Base-by-base conservation (phyloP, 92 coral and sea anemone species). In the Phenganax subtilis region DNA sequence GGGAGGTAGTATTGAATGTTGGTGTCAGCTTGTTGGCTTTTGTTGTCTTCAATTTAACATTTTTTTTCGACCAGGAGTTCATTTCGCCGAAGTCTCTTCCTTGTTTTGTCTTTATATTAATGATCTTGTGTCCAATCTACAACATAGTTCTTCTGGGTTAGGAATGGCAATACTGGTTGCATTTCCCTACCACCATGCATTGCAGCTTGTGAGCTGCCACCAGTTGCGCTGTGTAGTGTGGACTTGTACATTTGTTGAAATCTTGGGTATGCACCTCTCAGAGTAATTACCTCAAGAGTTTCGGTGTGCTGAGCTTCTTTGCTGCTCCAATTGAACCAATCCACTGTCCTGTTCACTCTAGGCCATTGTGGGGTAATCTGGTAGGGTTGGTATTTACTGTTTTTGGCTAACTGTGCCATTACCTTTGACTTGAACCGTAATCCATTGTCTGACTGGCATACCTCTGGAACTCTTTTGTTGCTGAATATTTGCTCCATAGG, bases 21-120 rank as follows among this genome's bases (percentile, higher is more conserved):
- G 14, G 71, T 84, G 44, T 81, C 85, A 55, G 62, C 70, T 88
- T 84, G 88, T 51, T 88, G 91, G 78, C 89, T 83, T 61, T 51
- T 59, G 81, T 72, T 73, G 37, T 56, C 77, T 72, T 72, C 54
- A 51, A 56, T 10, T 37, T 68, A 9, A 68, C 74, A 44, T 15
- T 68, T 15, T 68, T 51, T 51, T 44, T 20, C 25, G 25, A 68
- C 51, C 54, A 6, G 47, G 8, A 68, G n/a, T 28, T 7, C 29
- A 68, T 68, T 30, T 68, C 37, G 54, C 37, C 47, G 74, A 3
- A 6, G 47, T 44, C 54, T 28, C 6, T 28, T 68, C 12, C 47
- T 68, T 51, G 29, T 72, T 57, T 72, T 72, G 28, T 8, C 77
- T 72, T 72, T 72, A 57, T 72, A 72, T 31, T 15, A 57, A 4